phyloP scores from a whole-genome alignment of 2,113 vertebrate genomes.

The Phylloscopus whistleri region DNA sequence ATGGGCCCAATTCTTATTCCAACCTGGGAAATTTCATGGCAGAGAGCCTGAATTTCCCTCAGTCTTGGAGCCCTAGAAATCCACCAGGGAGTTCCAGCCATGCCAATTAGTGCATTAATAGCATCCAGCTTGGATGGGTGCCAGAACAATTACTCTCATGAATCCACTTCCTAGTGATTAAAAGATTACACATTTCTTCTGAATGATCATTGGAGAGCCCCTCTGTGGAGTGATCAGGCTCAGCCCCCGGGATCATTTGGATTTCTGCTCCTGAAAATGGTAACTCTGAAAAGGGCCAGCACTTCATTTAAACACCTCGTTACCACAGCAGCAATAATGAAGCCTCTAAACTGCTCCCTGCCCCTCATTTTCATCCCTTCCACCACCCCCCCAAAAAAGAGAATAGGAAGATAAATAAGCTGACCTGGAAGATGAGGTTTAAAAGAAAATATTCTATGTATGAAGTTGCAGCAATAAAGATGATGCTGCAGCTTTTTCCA shows the following conservation, averaged over 20 bases:
- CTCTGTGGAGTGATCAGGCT: not conserved
- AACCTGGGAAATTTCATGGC: not conserved
- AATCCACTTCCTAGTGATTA: not conserved
- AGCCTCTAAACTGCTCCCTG: not conserved
- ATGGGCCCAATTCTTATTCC: not conserved
- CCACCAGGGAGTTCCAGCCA: not conserved
- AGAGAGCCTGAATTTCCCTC: not conserved
- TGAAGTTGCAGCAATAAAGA: not conserved
- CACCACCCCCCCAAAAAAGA: not conserved
- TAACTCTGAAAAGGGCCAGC: not conserved
- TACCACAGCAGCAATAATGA: not conserved
- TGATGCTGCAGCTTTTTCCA: not conserved
- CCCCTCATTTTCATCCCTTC: not conserved
- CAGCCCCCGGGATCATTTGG: constrained; percentile 12
- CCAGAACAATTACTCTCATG: not conserved
- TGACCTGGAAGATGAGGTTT: not conserved
- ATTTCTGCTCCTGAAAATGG: constrained; percentile 27
- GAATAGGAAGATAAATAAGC: not conserved
- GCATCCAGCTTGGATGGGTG: not conserved
- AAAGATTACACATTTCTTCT: not conserved
- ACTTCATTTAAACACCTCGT: not conserved
- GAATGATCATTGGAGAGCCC: not conserved
- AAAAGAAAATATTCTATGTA: not conserved
- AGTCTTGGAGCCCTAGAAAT: not conserved
- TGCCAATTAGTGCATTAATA: not conserved